Evolutionary conservation across 2,113 vertebrate genomes (phyloP).

Genomic region (Ageneiosus marmoratus): DNA sequence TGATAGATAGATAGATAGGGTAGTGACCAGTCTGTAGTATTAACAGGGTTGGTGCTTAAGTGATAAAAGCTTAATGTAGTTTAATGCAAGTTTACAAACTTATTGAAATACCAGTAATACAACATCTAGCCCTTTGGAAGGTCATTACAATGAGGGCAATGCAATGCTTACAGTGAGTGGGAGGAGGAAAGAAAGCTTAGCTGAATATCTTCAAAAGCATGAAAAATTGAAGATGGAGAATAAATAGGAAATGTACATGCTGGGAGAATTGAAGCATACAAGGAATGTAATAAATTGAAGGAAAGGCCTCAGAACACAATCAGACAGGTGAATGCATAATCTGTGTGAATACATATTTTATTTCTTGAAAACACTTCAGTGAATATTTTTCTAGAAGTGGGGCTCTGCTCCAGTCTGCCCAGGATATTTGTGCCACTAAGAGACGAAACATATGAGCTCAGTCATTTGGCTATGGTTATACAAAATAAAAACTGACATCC

Average conservation of each 20-base stretch:
- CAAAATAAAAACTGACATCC: background rate
- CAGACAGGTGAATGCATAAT: slow-evolving; percentile 3
- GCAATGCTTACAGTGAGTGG: slow-evolving; percentile 41
- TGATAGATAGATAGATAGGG: too few species aligned
- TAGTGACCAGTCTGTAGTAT: background rate
- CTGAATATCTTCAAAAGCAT: slow-evolving; percentile 54
- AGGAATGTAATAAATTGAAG: background rate
- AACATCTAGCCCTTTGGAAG: background rate
- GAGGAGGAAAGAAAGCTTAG: slow-evolving; percentile 49
- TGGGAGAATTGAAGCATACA: slow-evolving; percentile 4
- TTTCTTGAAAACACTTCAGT: background rate
- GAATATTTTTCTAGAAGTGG: background rate
- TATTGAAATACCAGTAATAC: slow-evolving; percentile 3
- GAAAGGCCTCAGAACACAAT: background rate
- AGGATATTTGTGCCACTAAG: background rate
- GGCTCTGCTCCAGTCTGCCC: slow-evolving; percentile 14
- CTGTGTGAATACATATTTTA: background rate
- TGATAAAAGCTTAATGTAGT: background rate
- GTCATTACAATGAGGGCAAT: slow-evolving; percentile 42
- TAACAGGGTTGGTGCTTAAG: too few species aligned
- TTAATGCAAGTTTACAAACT: slow-evolving; percentile 18
- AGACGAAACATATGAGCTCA: slow-evolving; percentile 21
- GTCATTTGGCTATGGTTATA: background rate
- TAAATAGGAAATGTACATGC: background rate
- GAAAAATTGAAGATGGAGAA: slow-evolving; percentile 18